Evolutionary conservation across 2,797 vertebrate species (phyloP), one percentile per base, ranked within the genome.

Genomic region (Tachyglossus aculeatus): DNA sequence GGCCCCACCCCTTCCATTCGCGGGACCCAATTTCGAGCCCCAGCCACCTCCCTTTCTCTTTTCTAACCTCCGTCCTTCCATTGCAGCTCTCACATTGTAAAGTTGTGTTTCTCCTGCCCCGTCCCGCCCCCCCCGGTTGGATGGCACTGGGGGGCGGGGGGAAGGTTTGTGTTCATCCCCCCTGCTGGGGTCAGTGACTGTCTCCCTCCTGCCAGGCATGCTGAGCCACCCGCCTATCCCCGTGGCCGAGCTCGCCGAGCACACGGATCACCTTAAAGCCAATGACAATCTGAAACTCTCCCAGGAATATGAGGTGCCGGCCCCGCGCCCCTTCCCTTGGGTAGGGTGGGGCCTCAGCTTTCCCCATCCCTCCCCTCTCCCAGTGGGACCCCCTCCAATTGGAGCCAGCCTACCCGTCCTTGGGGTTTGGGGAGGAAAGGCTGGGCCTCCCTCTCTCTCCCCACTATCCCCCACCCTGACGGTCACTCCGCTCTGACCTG

Each of bases 241-340:
- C 11, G 95, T 98, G 86, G 90, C 93, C 0, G 98, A 98, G 84
- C 95, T 99, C 90, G 95, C 95, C 0, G 98, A 99, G 86, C 98
- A 99, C 93, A 98, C 96, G 0, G 98, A 99, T 81, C 93, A 96
- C 68, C 94, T 99, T 88, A 98, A 98, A 88, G 98, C 98, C 60
- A 99, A 99, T 21, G 98, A 99, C 94, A 99, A 98, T 93, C 94
- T 99, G 86, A 95, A 96, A 81, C 94, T 99, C 55, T 99, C 98
- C n/a, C 98, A 99, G 91, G 98, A 99, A 84, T 99, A 99, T 5
- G 98, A 99, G 96, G 98, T 98, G 41, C 82, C 71, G 58, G 0
- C 1, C 0, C 3, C 7, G 37, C 27, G 5, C 0, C 3, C 34
- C 6, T n/a, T n/a, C n/a, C n/a, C n/a, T n/a, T n/a, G n/a, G n/a